phyloP scores from a whole-genome alignment of 2,797 vertebrate genomes.

The Argentina silus region DNA sequence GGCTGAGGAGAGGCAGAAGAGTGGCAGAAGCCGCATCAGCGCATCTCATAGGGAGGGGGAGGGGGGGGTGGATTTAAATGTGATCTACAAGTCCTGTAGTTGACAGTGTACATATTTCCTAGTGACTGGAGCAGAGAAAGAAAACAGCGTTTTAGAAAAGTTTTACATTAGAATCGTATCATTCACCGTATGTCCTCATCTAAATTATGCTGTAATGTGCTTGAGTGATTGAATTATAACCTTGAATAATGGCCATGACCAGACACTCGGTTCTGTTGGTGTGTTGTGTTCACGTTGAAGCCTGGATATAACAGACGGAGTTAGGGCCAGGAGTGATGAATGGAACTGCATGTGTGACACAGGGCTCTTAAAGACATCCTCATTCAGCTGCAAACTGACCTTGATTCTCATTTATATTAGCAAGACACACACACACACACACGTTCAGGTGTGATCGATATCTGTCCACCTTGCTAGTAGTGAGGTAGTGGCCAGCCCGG shows the following conservation, averaged over 20 bases:
- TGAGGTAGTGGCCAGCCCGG: slow-evolving; percentile 31
- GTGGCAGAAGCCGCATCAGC: slow-evolving; percentile 24
- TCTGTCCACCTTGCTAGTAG: slow-evolving; percentile 66
- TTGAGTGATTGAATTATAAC: slow-evolving; percentile 76
- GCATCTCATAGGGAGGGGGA: background rate
- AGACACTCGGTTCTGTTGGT: slow-evolving; percentile 49
- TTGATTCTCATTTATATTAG: slow-evolving; percentile 83
- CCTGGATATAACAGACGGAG: slow-evolving; percentile 41
- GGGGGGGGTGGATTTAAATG: slow-evolving; percentile 35
- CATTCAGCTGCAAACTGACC: slow-evolving; percentile 71
- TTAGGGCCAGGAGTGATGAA: slow-evolving; percentile 77
- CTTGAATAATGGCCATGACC: slow-evolving; percentile 71
- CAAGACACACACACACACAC: slow-evolving; percentile 69
- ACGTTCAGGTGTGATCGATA: slow-evolving; percentile 73
- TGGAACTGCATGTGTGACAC: slow-evolving; percentile 79
- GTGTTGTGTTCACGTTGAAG: slow-evolving; percentile 34
- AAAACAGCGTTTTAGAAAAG: slow-evolving; percentile 78
- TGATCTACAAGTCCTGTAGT: slow-evolving; percentile 53
- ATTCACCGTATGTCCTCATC: slow-evolving; percentile 80
- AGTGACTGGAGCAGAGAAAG: slow-evolving; percentile 82
- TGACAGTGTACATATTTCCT: slow-evolving; percentile 83
- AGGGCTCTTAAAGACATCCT: slow-evolving; percentile 75
- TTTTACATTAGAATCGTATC: slow-evolving; percentile 84
- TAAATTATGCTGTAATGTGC: slow-evolving; percentile 80
- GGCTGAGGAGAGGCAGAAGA: slow-evolving; percentile 16